Evolutionary conservation across 2,888 invertebrate genomes (phyloP), one percentile per base, ranked within the genome.

Genomic region (Clanis bilineata): DNA sequence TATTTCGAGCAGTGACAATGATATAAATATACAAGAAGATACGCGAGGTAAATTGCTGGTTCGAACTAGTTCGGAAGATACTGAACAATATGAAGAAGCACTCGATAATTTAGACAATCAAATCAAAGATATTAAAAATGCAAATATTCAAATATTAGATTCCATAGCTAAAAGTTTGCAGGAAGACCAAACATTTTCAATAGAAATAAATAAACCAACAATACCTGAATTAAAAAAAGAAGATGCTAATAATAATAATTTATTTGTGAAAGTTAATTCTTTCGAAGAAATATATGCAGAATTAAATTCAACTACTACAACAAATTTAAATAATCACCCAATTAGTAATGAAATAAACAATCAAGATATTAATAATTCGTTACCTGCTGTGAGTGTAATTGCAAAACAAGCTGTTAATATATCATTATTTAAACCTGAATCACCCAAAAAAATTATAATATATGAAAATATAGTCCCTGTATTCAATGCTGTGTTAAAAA

Each of bases 211-310:
- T 58, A 61, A 71, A 51, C 56, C 72, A 36, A 67, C 67, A 47
- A 25, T 51, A 56, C 57, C 58, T 23, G 60, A 62, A 45, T 45
- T 57, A 44, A 63, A 64, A 59, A 72, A 68, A 64, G 74, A 85
- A 77, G 89, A 90, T 69, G 28, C 76, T 1, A 89, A 90, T 69
- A 88, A 88, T 60, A 90, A 88, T 60, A 90, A 91, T 68, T 66
- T 82, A 59, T 88, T 85, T 70, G 70, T 76, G 43, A 64, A 77
- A 44, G 91, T 85, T 12, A 85, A 86, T 70, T 81, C 82, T 58
- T 92, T 93, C 71, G 92, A 93, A 66, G 89, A 92, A 82, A 89
- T 92, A 66, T 92, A 90, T 69, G 89, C 83, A 56, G 82, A 88
- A 72, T 70, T 90, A 25, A 82, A 72, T 67, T 76, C 67, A 58